These are phyloP conservation scores for Palloptera scutellata DNA, from an alignment of 2,888 invertebrate genomes.

Conservation along the genomic window DNA sequence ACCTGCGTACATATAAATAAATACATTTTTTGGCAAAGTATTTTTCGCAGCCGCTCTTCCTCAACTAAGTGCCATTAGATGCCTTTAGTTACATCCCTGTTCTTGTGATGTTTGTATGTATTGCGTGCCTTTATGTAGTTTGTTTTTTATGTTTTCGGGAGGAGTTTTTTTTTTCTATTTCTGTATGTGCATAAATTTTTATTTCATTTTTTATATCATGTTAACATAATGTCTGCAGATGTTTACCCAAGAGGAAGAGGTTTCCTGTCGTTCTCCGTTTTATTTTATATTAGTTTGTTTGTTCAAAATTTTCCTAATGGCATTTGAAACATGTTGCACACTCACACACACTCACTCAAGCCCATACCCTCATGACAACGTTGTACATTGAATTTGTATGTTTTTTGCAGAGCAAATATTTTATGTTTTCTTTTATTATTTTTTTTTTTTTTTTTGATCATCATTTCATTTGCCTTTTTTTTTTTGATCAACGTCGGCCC, in stretches of 20 bases:
- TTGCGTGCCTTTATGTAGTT: neutral
- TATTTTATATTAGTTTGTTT: slow-evolving; percentile 17
- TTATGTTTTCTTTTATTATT: neutral
- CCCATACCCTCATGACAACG: slow-evolving; percentile 29
- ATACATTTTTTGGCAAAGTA: too few species aligned
- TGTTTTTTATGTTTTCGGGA: neutral
- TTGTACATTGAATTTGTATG: neutral
- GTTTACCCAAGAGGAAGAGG: slow-evolving; percentile 42
- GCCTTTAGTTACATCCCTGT: neutral
- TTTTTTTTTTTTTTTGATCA: neutral
- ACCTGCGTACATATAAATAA: too few species aligned
- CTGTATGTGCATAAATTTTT: slow-evolving; percentile 17
- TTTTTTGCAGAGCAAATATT: neutral
- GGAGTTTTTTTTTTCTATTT: too few species aligned
- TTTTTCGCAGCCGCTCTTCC: too few species aligned
- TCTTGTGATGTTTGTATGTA: neutral
- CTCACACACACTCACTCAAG: slow-evolving; percentile 17
- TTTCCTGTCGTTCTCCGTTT: too few species aligned
- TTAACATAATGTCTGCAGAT: slow-evolving; percentile 52
- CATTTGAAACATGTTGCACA: slow-evolving; percentile 36
- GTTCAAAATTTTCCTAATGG: slow-evolving; percentile 47
- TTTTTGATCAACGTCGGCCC: neutral
- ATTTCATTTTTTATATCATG: slow-evolving; percentile 12
- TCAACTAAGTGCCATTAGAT: neutral
- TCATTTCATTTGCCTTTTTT: neutral